Evolutionary conservation across 1,140 invertebrate species (phyloP).

Genomic region (Trachymyrmex septentrionalis): DNA sequence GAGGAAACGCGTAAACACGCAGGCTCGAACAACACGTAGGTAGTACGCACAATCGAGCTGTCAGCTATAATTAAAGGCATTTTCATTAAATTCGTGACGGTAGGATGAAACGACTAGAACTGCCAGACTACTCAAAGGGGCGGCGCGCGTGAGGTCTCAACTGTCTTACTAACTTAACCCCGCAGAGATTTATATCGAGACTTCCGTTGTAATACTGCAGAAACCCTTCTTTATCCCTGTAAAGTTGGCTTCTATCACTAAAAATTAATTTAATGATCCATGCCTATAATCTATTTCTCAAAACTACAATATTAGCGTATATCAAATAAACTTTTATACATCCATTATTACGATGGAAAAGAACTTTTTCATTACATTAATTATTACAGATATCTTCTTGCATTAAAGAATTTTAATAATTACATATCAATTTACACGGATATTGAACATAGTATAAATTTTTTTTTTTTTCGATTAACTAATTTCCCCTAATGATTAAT

Average conservation of each 20-base stretch:
- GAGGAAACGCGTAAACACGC: slow-evolving; percentile 44
- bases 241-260: not conserved
- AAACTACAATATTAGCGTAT: not conserved
- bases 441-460: not conserved
- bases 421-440: not conserved
- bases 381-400: not conserved
- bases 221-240: slow-evolving; percentile 4
- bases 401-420: not conserved
- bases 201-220: slow-evolving; percentile 6
- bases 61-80: slow-evolving; percentile 57
- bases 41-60: slow-evolving; percentile 43
- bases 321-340: not conserved
- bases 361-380: not conserved
- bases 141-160: slow-evolving; percentile 43
- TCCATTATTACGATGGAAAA: not conserved
- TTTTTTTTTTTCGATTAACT: not conserved
- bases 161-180: slow-evolving; percentile 41
- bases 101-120: slow-evolving; percentile 12
- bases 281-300: not conserved
- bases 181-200: slow-evolving; percentile 31
- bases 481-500: not conserved
- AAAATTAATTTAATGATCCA: not conserved
- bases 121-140: slow-evolving; percentile 36
- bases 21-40: slow-evolving; percentile 39
- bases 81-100: slow-evolving; percentile 50